Evolutionary conservation across 2,888 invertebrate genomes (phyloP).

Genomic region (Agelastica alni): DNA sequence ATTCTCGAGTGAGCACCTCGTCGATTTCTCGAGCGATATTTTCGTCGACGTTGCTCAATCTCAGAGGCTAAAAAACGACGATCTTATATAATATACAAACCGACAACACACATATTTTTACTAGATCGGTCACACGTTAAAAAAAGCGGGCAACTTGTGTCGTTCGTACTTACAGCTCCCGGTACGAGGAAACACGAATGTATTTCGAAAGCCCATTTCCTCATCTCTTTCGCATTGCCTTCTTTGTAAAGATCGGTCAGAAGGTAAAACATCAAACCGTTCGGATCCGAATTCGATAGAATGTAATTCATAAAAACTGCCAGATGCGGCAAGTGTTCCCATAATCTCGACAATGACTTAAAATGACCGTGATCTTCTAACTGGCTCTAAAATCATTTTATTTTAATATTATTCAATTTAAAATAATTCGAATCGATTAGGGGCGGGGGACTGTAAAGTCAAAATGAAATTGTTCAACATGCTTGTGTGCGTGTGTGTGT

Average conservation of each 20-base stretch:
- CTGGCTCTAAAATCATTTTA: constrained; percentile 73
- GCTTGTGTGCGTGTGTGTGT: no score
- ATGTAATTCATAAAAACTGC: constrained; percentile 95
- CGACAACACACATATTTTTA: no score
- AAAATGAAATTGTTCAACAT: no score
- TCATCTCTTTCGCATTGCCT: constrained; percentile 85
- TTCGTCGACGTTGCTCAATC: constrained; percentile 80
- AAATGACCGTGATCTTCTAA: constrained; percentile 88
- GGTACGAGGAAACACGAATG: constrained; percentile 95
- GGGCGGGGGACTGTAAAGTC: no score
- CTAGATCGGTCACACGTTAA: no score
- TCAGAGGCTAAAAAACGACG: constrained; percentile 71
- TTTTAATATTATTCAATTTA: no score
- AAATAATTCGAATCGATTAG: no score
- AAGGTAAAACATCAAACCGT: constrained; percentile 75
- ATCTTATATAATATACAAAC: no score
- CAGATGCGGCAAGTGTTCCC: constrained; percentile 86
- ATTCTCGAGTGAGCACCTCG: constrained; percentile 79
- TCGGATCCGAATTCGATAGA: constrained; percentile 77
- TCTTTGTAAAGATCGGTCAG: constrained; percentile 89
- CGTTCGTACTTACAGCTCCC: constrained; percentile 75
- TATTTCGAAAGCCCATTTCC: constrained; percentile 99
- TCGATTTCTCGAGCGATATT: constrained; percentile 89
- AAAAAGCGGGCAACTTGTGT: no score
- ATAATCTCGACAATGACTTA: constrained; percentile 78